Evolutionary conservation across 2,888 invertebrate species (phyloP).

Genomic region (Patella depressa): DNA sequence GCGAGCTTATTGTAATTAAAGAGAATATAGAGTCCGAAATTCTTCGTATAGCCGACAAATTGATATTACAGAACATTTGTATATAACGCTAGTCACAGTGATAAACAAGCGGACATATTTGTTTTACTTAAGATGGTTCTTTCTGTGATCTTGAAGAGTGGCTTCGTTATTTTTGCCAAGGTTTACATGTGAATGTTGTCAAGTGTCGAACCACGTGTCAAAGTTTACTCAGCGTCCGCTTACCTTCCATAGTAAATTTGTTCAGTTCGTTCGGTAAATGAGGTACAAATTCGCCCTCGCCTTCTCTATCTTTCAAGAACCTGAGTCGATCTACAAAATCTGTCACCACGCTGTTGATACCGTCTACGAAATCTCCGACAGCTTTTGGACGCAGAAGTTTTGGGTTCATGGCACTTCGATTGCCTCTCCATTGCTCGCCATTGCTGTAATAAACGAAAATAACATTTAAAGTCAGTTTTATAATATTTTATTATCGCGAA

Average conservation of each 20-base stretch:
- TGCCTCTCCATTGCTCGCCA: conserved; percentile 64
- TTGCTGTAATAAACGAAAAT: conserved; percentile 48
- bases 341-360: conserved; percentile 56
- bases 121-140: no score
- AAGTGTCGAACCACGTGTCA: conserved; percentile 4
- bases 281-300: conserved; percentile 72
- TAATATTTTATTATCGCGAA: no score
- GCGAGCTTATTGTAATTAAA: no score
- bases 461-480: not conserved
- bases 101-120: no score
- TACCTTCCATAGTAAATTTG: conserved; percentile 69
- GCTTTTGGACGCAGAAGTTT: conserved; percentile 56
- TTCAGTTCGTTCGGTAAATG: conserved; percentile 69
- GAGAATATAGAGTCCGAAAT: no score
- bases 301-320: conserved; percentile 47
- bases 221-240: conserved; percentile 31
- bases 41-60: no score
- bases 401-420: conserved; percentile 55
- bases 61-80: no score
- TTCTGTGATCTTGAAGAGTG: no score
- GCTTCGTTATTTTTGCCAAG: no score
- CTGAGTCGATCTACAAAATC: conserved; percentile 57
- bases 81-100: no score
- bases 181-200: not conserved
- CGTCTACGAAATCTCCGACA: conserved; percentile 48